Base-by-base conservation (phyloP, 2,113 vertebrate genomes). In the Gracilinanus agilis region DNA sequence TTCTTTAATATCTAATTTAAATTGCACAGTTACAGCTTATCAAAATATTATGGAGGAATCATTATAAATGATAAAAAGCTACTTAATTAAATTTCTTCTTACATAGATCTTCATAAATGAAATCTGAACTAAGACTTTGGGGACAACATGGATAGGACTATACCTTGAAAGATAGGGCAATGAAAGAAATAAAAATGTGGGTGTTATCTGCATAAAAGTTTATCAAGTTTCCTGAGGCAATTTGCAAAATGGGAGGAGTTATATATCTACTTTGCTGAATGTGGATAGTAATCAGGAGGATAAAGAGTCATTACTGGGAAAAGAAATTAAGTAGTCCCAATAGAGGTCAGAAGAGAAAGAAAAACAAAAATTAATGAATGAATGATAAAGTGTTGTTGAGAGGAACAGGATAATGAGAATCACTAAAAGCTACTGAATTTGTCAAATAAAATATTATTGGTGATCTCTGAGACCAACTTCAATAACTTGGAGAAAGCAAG, bases 241-340 rank as follows among this genome's bases (percentile, higher is more conserved):
- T 83, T 83, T 83, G n/a, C n/a, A 83, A n/a, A 83, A 83, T 40
- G 19, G 19, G 67, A 83, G n/a, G n/a, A 83, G n/a, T 40, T 21
- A 34, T 40, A 5, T 83, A 9, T 40, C 16, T 40, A 83, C 19
- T 21, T n/a, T 23, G 19, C 34, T 5, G 9, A 83, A 40, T 83
- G 16, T 40, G 34, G 8, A 8, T 19, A 40, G 6, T 34, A 83
- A 83, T 40, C 67, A 83, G 16, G n/a, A 83, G n/a, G 40, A 83
- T 21, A 19, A 83, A 7, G 12, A 83, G n/a, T 40, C 19, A 40
- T 2, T 40, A 34, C 34, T 21, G n/a, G 40, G 19, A 83, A 75
- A 90, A 93, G 49, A 91, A 67, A 55, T 90, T 11, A 91, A 90
- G 55, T 58, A 94, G 27, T 6, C 61, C 55, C 95, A 9, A 58